Percentiles rank a stretch among this genome's conserved stretches.
Evolutionary conservation across 2,113 vertebrate genomes (phyloP).

Genomic region (Pristiophorus japonicus): DNA sequence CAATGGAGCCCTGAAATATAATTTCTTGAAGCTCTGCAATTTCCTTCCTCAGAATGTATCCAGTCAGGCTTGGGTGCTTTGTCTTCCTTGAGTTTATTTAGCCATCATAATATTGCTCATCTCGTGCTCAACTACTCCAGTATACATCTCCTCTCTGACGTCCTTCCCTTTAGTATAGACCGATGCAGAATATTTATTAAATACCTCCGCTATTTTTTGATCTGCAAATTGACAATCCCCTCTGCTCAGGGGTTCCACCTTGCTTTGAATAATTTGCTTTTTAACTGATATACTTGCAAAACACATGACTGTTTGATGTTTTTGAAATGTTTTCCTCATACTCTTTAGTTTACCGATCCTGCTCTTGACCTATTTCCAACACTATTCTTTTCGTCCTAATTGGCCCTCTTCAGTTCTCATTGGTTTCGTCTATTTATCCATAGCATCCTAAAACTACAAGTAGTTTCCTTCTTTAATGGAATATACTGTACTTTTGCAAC

Average conservation of each 20-base stretch:
- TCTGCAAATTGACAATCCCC: background rate
- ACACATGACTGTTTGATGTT: background rate
- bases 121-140: background rate
- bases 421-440: background rate
- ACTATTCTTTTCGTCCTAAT: background rate
- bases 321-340: background rate
- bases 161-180: background rate
- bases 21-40: background rate
- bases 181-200: background rate
- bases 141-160: background rate
- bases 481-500: background rate
- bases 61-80: background rate
- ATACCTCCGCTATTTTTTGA: background rate
- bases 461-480: background rate
- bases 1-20: background rate
- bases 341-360: background rate
- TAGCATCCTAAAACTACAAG: background rate
- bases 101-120: background rate
- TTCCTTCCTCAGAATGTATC: background rate
- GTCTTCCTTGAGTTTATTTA: background rate
- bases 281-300: background rate
- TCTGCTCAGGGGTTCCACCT: too few relatives aligned
- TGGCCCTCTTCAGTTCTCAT: background rate
- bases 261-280: background rate
- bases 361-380: background rate